Percentiles rank a stretch among this genome's conserved stretches.
These are phyloP conservation scores for Azorinus chamasolen DNA, from an alignment of 2,888 invertebrate species.

Conservation along the genomic window DNA sequence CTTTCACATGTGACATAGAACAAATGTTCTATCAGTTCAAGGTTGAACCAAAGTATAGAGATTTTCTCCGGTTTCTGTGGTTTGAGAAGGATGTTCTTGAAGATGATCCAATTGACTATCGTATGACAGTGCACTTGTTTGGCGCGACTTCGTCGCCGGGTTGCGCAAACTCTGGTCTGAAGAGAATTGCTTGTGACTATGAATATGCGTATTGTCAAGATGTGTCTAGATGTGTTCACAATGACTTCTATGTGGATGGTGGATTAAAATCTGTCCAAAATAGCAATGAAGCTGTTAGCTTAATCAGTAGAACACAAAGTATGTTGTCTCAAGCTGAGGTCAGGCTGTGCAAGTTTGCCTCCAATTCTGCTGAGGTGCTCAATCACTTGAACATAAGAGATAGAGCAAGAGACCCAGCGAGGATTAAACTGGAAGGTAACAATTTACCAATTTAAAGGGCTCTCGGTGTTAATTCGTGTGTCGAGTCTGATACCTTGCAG, in stretches of 20 bases:
- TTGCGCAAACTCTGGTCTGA: conserved; percentile 42
- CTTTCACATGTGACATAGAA: conserved; percentile 58
- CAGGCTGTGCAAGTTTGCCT: conserved; percentile 62
- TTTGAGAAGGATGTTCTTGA: conserved; percentile 27
- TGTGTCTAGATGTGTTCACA: conserved; percentile 15
- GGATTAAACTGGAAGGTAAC: conserved; percentile 27
- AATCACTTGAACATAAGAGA: conserved; percentile 44
- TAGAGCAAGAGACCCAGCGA: conserved; percentile 29
- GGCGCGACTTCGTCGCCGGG: conserved; percentile 60
- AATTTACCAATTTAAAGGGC: conserved; percentile 54
- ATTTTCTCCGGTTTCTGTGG: conserved; percentile 58
- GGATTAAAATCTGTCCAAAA: conserved; percentile 23
- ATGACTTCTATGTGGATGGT: conserved; percentile 56
- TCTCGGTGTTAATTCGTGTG: conserved; percentile 64
- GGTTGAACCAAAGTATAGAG: conserved; percentile 30
- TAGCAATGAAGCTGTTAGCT: background rate
- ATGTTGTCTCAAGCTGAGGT: conserved; percentile 31
- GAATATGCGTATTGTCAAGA: conserved; percentile 29
- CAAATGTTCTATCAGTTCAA: conserved; percentile 59
- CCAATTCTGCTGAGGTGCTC: conserved; percentile 63
- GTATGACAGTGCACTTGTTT: conserved; percentile 61
- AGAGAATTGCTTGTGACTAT: conserved; percentile 18
- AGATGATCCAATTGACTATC: conserved; percentile 27
- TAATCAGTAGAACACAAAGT: conserved; percentile 1
- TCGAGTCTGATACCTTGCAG: conserved; percentile 61